Percentiles rank a stretch among this genome's conserved stretches.
Evolutionary conservation across 2,113 vertebrate genomes (phyloP).

Genomic region (Bungarus multicinctus): DNA sequence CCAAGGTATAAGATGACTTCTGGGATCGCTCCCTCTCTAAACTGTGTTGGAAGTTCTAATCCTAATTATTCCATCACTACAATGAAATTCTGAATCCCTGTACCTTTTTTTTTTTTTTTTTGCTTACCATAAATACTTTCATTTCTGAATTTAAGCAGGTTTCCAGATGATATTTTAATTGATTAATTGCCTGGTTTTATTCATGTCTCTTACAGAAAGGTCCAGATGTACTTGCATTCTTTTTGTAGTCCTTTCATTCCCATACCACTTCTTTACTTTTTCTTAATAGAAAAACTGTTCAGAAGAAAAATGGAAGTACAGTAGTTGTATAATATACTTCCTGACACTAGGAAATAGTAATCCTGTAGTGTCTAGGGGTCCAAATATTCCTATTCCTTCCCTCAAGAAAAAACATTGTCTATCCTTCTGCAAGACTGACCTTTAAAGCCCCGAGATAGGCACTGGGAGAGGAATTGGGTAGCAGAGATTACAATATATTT

Average conservation of each 20-base stretch:
- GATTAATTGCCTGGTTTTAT: neutral
- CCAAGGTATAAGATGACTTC: neutral
- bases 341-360: neutral
- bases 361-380: neutral
- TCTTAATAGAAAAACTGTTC: neutral
- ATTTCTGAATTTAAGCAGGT: neutral
- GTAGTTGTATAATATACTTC: neutral
- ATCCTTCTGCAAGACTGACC: neutral
- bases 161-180: neutral
- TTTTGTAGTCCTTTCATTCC: neutral
- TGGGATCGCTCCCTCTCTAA: neutral
- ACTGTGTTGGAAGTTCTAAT: neutral
- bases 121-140: neutral
- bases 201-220: neutral
- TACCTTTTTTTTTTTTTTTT: neutral
- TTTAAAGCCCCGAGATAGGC: neutral
- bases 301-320: neutral
- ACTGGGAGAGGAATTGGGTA: neutral
- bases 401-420: neutral
- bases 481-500: neutral
- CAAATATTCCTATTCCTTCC: neutral
- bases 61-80: neutral
- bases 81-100: neutral
- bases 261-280: neutral
- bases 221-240: neutral